Conservation (phyloP, 2,113 vertebrate species). For the Romanogobio albipinnatus region DNA sequence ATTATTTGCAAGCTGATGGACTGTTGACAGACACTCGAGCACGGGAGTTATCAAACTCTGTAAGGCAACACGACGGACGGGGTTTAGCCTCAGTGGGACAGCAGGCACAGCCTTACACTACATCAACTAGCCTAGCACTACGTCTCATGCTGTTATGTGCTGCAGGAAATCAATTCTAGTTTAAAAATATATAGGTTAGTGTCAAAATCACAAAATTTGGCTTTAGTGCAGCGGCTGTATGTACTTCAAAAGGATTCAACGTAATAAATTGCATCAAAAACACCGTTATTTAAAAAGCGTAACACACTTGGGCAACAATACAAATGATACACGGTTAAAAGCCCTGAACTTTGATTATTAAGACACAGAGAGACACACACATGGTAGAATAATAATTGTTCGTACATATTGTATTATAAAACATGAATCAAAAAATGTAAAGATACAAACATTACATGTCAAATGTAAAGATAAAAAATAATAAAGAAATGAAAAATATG, state of each 20-base stretch:
- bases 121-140: slow-evolving; percentile 31
- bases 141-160: slow-evolving; percentile 50
- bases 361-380: slow-evolving; percentile 34
- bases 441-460: background rate
- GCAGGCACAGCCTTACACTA: slow-evolving; percentile 35
- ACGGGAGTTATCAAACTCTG: slow-evolving; percentile 17
- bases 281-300: slow-evolving; percentile 24
- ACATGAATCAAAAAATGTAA: background rate
- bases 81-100: slow-evolving; percentile 20
- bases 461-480: background rate
- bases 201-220: slow-evolving; percentile 33
- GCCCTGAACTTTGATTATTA: slow-evolving; percentile 39
- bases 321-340: slow-evolving; percentile 28
- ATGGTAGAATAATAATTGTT: slow-evolving; percentile 28
- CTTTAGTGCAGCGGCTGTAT: slow-evolving; percentile 15
- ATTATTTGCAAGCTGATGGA: slow-evolving; percentile 27
- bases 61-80: slow-evolving; percentile 51
- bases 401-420: slow-evolving; percentile 34
- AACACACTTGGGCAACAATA: slow-evolving; percentile 44
- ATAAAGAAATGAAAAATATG: background rate
- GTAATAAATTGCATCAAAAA: slow-evolving; percentile 43
- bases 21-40: slow-evolving; percentile 27
- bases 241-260: slow-evolving; percentile 5
- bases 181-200: slow-evolving; percentile 22
- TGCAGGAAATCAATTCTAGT: slow-evolving; percentile 4